Percentiles rank a stretch among this genome's conserved stretches.
Conservation (phyloP, 2,797 vertebrate species). For the Gymnodraco acuticeps region DNA sequence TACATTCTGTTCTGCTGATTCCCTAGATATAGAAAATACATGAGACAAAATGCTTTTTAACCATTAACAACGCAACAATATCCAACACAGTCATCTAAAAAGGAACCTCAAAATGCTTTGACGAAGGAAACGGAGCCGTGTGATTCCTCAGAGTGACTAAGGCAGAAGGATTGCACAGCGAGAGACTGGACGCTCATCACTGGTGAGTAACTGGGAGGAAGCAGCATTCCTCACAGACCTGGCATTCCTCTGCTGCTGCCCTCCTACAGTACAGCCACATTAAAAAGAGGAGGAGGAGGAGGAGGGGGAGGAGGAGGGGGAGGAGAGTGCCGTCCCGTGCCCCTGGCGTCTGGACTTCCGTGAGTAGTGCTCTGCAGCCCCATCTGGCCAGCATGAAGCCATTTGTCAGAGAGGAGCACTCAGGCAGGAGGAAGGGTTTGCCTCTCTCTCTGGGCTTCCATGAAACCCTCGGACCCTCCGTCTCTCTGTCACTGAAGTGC, state of each 20-base stretch:
- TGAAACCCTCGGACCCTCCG: constrained; percentile 56
- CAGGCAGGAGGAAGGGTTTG: constrained; percentile 54
- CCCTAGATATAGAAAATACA: too few relatives aligned
- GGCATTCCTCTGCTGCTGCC: constrained; percentile 59
- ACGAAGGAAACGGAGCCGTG: constrained; percentile 1
- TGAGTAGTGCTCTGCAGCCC: constrained; percentile 49
- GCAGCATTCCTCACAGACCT: constrained; percentile 61
- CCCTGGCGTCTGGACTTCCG: constrained; percentile 42
- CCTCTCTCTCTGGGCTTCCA: constrained; percentile 50
- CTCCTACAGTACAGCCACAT: constrained; percentile 54
- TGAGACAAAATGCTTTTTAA: not conserved
- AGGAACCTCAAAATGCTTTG: not conserved
- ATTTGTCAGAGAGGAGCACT: constrained; percentile 68
- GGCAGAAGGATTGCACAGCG: constrained; percentile 20
- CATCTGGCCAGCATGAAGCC: constrained; percentile 63
- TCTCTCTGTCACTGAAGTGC: constrained; percentile 57
- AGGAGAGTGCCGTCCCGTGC: constrained; percentile 40
- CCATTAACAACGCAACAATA: not conserved
- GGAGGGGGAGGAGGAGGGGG: not conserved
- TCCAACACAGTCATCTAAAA: not conserved
- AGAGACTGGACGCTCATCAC: constrained; percentile 38
- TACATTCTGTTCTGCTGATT: too few relatives aligned
- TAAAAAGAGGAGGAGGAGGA: constrained; percentile 25
- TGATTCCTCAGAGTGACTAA: constrained; percentile 51
- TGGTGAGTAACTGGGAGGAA: constrained; percentile 58